Evolutionary conservation across 2,797 vertebrate genomes (phyloP), one percentile per base, ranked within the genome.

Genomic region (Decapterus maruadsi): DNA sequence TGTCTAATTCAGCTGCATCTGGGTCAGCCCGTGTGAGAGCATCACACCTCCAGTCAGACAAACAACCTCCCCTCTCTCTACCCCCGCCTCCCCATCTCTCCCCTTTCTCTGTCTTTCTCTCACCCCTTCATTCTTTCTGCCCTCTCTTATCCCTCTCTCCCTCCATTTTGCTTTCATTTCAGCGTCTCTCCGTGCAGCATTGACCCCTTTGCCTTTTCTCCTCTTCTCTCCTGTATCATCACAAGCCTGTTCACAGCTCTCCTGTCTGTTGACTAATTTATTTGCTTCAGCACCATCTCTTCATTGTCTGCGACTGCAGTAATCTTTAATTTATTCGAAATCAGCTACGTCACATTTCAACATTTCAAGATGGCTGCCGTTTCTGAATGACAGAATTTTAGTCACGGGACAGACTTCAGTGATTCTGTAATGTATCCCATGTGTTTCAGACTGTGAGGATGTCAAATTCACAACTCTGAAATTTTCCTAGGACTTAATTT

Each of bases 1-100:
- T 77, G 78, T 87, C 78, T 87, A 77, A 87, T 90, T 88, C 72
- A 68, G 75, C 86, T 91, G 86, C 81, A 89, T 91, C 76, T 88
- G 84, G 89, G 87, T 91, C 86, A 89, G 64, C 62, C 57, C 59
- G 62, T 62, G 70, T 53, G 72, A 79, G 75, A 85, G 80, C 82
- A 68, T 38, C 69, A 61, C 48, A 71, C 50, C 69, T 20, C 58
- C 57, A 68, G 42, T 78, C 80, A 70, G 43, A 77, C 72, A 77
- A 83, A 80, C 80, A 86, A 46, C 55, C 65, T 42, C 40, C 12
- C 51, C 58, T 26, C 70, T 54, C 62, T 31, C 26, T 74, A 9
- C 38, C 9, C 10, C 38, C 38, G 0, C 71, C 81, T 56, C 48
- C 81, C 60, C 48, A 43, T 80, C 66, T 57, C 42, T 58, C 45